A percentile compares a stretch with the other conserved stretches of the same genome.
Evolutionary conservation across 2,888 invertebrate species (phyloP).

Genomic region (Cheilosia scutellata): DNA sequence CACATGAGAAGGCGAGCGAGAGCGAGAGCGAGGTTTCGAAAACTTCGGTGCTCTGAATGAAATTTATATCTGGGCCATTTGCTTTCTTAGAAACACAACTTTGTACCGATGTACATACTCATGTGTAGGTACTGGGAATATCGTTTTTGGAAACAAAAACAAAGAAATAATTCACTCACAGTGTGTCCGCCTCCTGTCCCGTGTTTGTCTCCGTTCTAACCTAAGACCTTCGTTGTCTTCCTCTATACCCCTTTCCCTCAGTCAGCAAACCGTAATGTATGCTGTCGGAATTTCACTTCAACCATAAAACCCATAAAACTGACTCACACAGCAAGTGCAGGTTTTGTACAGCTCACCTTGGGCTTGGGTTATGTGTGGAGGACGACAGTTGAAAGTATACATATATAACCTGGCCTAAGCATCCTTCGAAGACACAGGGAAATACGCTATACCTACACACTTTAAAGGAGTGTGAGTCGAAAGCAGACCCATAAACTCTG

Average conservation of each 20-base stretch:
- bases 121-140: slow-evolving; percentile 23
- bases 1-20: not conserved
- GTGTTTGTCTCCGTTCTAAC: slow-evolving; percentile 64
- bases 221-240: slow-evolving; percentile 57
- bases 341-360: slow-evolving; percentile 70
- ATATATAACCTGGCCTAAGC: slow-evolving; percentile 46
- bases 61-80: slow-evolving; percentile 76
- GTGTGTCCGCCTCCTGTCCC: slow-evolving; percentile 69
- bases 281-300: slow-evolving; percentile 75
- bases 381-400: slow-evolving; percentile 42
- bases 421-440: slow-evolving; percentile 61
- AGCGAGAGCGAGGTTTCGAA: slow-evolving; percentile 10
- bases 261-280: slow-evolving; percentile 74
- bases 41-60: slow-evolving; percentile 58
- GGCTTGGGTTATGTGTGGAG: slow-evolving; percentile 31
- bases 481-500: slow-evolving; percentile 68
- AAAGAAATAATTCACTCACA: slow-evolving; percentile 76
- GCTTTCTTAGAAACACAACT: slow-evolving; percentile 70
- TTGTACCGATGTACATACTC: slow-evolving; percentile 35
- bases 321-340: slow-evolving; percentile 72
- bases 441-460: slow-evolving; percentile 5
- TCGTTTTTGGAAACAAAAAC: slow-evolving; percentile 71
- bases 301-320: slow-evolving; percentile 76
- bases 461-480: slow-evolving; percentile 14
- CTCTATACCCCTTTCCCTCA: slow-evolving; percentile 8